Conservation (phyloP, 30 jellyfish, hydroid and myxozoan species). For the Phacellophora camtschatica region DNA sequence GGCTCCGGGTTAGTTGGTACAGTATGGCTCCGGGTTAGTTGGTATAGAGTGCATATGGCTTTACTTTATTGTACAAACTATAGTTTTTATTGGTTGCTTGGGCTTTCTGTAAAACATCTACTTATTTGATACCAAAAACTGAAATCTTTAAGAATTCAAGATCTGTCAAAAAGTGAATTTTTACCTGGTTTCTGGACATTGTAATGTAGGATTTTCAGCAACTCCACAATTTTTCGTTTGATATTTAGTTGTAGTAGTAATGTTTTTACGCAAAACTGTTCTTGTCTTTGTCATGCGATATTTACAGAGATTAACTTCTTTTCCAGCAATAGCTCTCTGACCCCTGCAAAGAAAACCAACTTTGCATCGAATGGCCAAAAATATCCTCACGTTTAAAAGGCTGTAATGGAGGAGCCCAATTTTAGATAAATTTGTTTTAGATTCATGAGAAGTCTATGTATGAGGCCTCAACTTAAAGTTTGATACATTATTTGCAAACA, state of each 20-base stretch:
- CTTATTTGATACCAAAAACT: not conserved
- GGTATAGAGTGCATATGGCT: no score
- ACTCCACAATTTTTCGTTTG: conserved; percentile 60
- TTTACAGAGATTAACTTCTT: conserved; percentile 40
- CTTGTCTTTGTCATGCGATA: conserved; percentile 14
- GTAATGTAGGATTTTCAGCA: conserved; percentile 40
- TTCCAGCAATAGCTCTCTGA: conserved; percentile 45
- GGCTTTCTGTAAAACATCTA: not conserved
- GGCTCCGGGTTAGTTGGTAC: no score
- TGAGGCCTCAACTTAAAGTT: no score
- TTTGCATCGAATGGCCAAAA: no score
- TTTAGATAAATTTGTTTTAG: no score
- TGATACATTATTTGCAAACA: no score
- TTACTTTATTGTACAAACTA: not conserved
- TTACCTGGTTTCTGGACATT: conserved; percentile 79
- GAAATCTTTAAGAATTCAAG: not conserved
- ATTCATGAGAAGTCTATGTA: no score
- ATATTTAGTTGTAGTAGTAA: conserved; percentile 61
- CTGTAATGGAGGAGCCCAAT: no score
- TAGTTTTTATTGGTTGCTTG: not conserved
- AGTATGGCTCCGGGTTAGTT: no score
- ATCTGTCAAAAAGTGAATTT: not conserved
- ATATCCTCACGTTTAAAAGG: no score
- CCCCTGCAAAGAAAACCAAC: conserved; percentile 46
- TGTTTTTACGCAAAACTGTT: conserved; percentile 58